A percentile compares a stretch with the other conserved stretches of the same genome.
These are phyloP conservation scores for Micromesistius poutassou DNA, from an alignment of 2,797 vertebrate genomes.

Conservation along the genomic window DNA sequence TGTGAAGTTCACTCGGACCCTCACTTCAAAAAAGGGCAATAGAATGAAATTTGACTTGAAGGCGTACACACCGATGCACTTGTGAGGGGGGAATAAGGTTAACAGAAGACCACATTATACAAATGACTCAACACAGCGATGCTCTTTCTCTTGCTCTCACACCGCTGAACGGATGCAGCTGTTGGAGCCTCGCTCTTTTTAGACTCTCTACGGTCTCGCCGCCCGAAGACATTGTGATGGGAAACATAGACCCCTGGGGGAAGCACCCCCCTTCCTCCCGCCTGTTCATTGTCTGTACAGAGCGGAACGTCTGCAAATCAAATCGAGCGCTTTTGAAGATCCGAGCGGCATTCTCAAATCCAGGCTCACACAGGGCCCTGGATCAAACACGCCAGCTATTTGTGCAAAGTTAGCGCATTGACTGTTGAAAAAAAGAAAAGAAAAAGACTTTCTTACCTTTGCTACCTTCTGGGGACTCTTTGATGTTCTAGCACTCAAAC, in stretches of 20 bases:
- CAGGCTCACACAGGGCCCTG: neutral
- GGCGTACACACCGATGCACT: neutral
- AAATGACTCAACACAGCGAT: neutral
- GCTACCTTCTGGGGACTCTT: constrained; percentile 12
- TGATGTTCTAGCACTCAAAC: neutral
- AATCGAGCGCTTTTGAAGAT: constrained; percentile 1
- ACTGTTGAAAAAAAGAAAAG: neutral
- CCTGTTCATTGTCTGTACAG: neutral
- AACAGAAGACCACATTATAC: neutral
- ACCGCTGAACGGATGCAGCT: neutral
- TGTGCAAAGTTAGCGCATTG: constrained; percentile 9
- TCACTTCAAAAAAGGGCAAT: neutral
- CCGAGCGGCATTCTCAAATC: neutral
- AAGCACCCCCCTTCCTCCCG: neutral
- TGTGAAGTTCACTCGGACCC: neutral
- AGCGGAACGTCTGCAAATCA: neutral
- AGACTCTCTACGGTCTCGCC: neutral
- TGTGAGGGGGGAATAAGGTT: neutral
- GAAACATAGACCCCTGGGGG: neutral
- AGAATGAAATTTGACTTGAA: neutral
- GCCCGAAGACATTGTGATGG: neutral
- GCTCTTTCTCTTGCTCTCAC: neutral
- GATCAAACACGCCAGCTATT: constrained; percentile 23
- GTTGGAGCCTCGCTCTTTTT: neutral
- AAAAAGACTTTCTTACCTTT: neutral